These are phyloP conservation scores for Gulo gulo DNA, from an alignment of 2,113 vertebrate species.

Conservation along the genomic window DNA sequence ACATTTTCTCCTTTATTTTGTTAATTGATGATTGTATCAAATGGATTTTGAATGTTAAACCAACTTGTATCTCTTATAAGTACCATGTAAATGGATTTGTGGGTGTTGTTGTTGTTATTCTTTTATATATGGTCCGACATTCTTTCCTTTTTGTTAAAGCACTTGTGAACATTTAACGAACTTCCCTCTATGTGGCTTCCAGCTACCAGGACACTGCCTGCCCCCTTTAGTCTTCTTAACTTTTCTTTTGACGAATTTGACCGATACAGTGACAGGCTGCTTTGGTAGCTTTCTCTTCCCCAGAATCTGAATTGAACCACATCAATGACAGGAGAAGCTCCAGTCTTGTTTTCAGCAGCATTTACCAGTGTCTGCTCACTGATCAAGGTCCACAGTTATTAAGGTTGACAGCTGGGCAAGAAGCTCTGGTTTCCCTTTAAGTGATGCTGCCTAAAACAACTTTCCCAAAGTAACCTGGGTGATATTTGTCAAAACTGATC, in stretches of 20 bases:
- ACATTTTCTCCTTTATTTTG: neutral
- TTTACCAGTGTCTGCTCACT: neutral
- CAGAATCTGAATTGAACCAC: neutral
- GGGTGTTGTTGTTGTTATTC: neutral
- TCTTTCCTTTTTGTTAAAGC: too few species aligned
- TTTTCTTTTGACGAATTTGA: neutral
- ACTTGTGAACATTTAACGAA: too few species aligned
- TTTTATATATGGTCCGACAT: neutral
- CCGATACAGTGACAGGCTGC: neutral
- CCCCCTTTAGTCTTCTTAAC: neutral
- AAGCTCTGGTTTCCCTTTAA: neutral
- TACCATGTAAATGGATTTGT: neutral
- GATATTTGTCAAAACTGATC: neutral
- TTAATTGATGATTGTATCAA: neutral
- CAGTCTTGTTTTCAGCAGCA: neutral
- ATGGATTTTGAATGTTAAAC: neutral
- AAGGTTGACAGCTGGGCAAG: neutral
- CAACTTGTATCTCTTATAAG: neutral
- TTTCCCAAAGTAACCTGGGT: neutral
- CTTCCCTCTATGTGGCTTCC: neutral
- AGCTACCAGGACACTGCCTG: neutral
- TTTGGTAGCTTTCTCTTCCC: neutral
- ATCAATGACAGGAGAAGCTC: neutral
- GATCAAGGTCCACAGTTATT: neutral
- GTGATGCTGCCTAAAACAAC: neutral